Conservation (phyloP, 1,140 invertebrate genomes). For the Triops cancriformis region DNA sequence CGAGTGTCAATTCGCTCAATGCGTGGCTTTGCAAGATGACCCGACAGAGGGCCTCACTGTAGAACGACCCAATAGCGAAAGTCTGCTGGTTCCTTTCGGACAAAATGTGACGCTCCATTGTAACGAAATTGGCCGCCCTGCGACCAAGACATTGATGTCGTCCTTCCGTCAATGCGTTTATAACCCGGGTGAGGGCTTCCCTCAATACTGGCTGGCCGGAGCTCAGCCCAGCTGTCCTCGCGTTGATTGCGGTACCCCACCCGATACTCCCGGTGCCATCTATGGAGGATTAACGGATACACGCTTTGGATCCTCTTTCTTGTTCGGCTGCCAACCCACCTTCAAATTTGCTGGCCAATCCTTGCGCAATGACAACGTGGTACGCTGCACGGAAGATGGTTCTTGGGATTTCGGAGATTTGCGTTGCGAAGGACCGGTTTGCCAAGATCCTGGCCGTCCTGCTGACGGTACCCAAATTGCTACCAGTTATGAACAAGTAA, state of each 20-base stretch:
- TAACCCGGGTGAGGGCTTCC: constrained; percentile 77
- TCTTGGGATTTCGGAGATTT: constrained; percentile 96
- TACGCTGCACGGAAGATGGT: constrained; percentile 78
- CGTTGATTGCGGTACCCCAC: constrained; percentile 75
- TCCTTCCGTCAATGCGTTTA: constrained; percentile 88
- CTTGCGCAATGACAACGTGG: constrained; percentile 79
- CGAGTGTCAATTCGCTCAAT: constrained; percentile 84
- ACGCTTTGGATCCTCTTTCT: constrained; percentile 82
- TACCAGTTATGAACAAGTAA: constrained; percentile 71
- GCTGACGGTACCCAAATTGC: constrained; percentile 49
- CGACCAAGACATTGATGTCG: constrained; percentile 69
- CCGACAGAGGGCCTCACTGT: constrained; percentile 74
- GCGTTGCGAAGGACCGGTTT: constrained; percentile 89
- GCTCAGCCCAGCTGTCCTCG: constrained; percentile 72
- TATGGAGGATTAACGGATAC: constrained; percentile 82
- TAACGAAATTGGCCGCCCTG: constrained; percentile 59
- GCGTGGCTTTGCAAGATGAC: constrained; percentile 79
- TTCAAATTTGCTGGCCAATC: constrained; percentile 90
- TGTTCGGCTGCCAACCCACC: constrained; percentile 92
- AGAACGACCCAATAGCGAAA: constrained; percentile 62
- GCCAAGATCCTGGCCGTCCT: constrained; percentile 87
- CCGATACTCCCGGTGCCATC: constrained; percentile 81
- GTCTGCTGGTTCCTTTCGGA: constrained; percentile 73
- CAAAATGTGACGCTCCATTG: constrained; percentile 83
- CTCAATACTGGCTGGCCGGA: constrained; percentile 87